A percentile compares a stretch with the other conserved stretches of the same genome.
Conservation (phyloP, 2,888 invertebrate genomes). For the Branchinecta sandiegonensis region DNA sequence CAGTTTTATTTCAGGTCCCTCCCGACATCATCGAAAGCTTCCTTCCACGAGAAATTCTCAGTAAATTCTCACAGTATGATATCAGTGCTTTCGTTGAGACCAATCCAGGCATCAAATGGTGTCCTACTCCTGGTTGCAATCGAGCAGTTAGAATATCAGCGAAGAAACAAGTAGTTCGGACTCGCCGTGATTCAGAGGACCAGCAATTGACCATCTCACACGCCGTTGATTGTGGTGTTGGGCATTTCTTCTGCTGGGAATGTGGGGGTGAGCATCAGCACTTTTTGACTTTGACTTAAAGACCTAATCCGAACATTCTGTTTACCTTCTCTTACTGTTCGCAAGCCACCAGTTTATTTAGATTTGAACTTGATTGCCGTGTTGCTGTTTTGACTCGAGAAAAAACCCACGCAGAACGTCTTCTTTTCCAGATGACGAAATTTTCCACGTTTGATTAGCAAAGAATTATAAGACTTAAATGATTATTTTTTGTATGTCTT, state of each 20-base stretch:
- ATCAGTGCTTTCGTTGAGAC: conserved; percentile 48
- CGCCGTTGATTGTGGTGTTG: conserved; percentile 53
- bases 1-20: conserved; percentile 39
- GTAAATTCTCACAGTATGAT: conserved; percentile 50
- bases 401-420: too few relatives aligned
- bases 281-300: neutral
- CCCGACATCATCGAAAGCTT: conserved; percentile 49
- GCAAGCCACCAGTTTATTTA: too few relatives aligned
- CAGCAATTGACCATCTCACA: conserved; percentile 39
- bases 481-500: too few relatives aligned
- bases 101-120: conserved; percentile 54
- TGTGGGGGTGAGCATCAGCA: conserved; percentile 10
- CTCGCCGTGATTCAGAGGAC: conserved; percentile 25
- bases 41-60: conserved; percentile 49
- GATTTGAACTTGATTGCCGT: too few relatives aligned
- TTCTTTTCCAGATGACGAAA: too few relatives aligned
- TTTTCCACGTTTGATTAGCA: too few relatives aligned
- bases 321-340: too few relatives aligned
- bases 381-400: too few relatives aligned
- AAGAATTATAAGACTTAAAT: too few relatives aligned
- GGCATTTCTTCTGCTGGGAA: conserved; percentile 54
- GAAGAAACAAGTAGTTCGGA: conserved; percentile 23
- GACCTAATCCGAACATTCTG: too few relatives aligned
- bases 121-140: conserved; percentile 50
- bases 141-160: conserved; percentile 47